Evolutionary conservation across 2,113 vertebrate species (phyloP).

Genomic region (Daboia siamensis): DNA sequence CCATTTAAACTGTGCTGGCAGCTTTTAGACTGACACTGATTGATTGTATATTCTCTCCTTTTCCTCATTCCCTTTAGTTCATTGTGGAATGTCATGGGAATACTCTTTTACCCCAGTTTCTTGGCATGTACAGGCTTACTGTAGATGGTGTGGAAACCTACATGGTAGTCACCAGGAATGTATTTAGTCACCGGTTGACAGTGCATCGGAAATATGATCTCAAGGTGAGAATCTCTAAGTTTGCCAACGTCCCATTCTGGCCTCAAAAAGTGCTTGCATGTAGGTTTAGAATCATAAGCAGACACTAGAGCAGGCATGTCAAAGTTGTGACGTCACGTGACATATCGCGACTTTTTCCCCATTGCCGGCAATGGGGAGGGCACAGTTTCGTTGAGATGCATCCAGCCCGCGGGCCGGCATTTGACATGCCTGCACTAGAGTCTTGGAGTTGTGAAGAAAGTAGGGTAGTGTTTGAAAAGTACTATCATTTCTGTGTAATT

Average conservation of each 20-base stretch:
- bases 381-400: too few relatives aligned
- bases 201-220: conserved; percentile 96
- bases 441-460: background rate
- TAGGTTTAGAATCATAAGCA: background rate
- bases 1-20: background rate
- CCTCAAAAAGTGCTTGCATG: background rate
- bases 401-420: too few relatives aligned
- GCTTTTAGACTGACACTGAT: conserved; percentile 14
- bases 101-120: conserved; percentile 94
- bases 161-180: conserved; percentile 95
- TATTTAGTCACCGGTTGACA: conserved; percentile 91
- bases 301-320: background rate
- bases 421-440: background rate
- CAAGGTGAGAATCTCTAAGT: conserved; percentile 73
- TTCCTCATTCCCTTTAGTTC: conserved; percentile 70
- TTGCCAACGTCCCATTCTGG: background rate
- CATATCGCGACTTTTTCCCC: too few relatives aligned
- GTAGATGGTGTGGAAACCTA: conserved; percentile 96
- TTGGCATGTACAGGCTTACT: conserved; percentile 95
- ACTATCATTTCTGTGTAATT: background rate
- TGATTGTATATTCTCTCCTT: rapidly evolving
- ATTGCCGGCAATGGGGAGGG: too few relatives aligned
- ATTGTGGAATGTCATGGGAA: conserved; percentile 97
- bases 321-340: too few relatives aligned
- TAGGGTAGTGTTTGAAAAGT: too few relatives aligned